Evolutionary conservation across 2,797 vertebrate species (phyloP), one percentile per base, ranked within the genome.

Genomic region (Lycodopsis pacificus): DNA sequence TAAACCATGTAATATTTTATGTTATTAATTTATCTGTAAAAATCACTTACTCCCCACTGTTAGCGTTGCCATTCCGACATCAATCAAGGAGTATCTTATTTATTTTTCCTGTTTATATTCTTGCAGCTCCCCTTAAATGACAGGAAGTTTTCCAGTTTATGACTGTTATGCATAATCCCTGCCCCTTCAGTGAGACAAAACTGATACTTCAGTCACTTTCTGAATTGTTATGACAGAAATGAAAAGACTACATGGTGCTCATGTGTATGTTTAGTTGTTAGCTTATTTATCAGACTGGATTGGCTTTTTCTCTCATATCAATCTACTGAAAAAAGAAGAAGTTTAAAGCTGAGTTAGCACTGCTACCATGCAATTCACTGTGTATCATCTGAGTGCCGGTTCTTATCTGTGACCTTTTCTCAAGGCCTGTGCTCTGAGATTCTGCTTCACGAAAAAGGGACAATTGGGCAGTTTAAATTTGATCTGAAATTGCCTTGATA

Each of bases 401-500:
- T 83, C 81, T 93, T 92, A 92, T 94, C 93, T 81, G 74, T 93
- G 93, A 94, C 93, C 92, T 93, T 93, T 93, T 87, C 88, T 91
- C 82, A 65, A 83, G 86, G 84, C 83, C 86, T 12, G 20, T 79
- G 80, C 87, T 83, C 68, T 19, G 40, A 90, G 92, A 94, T 94
- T 91, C 83, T 83, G 75, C 86, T 83, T 89, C 91, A 87, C 89
- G 89, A 88, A 90, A 93, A 90, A 81, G 81, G 80, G 81, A 89
- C 88, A 90, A 86, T 75, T 89, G 88, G 89, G 86, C 90, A 91
- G 90, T 93, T 93, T 94, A 88, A 92, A 93, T 94, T 92, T 86
- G 85, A 91, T 81, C 88, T 90, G 89, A 91, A 94, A 94, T 94
- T 93, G 93, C 89, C 89, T 93, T 89, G 91, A 93, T 93, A 93